Evolutionary conservation across 2,797 vertebrate species (phyloP).

Genomic region (Peromyscus melanophrys): DNA sequence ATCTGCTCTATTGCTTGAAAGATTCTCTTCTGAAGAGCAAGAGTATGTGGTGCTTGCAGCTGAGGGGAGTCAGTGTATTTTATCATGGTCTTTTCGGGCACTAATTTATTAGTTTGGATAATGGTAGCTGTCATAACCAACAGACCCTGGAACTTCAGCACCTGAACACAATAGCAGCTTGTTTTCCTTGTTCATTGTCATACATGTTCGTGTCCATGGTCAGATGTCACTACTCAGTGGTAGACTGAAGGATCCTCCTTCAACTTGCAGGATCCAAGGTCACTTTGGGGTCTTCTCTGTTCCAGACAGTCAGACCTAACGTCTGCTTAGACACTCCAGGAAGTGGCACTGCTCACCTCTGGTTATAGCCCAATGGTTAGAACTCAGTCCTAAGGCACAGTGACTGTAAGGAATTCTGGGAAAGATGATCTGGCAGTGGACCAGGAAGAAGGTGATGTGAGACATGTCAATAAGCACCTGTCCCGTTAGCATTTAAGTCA

Average conservation of each 20-base stretch:
- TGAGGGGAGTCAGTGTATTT: not conserved
- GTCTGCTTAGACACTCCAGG: not conserved
- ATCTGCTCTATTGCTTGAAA: not conserved
- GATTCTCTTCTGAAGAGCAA: slow-evolving; percentile 12
- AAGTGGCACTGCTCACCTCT: not conserved
- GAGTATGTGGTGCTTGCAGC: not conserved
- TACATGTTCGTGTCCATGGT: not conserved
- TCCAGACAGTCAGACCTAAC: not conserved
- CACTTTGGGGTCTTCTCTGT: not conserved
- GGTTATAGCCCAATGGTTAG: not conserved
- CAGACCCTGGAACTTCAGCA: not conserved
- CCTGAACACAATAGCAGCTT: not conserved
- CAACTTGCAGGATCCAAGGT: not conserved
- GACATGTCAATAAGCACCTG: not conserved
- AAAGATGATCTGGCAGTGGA: not conserved
- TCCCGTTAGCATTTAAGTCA: not conserved
- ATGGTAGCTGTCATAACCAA: not conserved
- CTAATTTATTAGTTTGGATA: not conserved
- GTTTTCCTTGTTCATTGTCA: not conserved
- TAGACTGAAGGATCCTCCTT: not conserved
- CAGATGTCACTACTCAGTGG: not conserved
- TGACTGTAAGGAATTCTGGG: not conserved
- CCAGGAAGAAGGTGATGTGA: not conserved
- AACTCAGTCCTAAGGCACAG: not conserved
- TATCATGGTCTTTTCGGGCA: not conserved